Base-by-base conservation (phyloP, 1,140 invertebrate species). In the Heliconius hermathena region DNA sequence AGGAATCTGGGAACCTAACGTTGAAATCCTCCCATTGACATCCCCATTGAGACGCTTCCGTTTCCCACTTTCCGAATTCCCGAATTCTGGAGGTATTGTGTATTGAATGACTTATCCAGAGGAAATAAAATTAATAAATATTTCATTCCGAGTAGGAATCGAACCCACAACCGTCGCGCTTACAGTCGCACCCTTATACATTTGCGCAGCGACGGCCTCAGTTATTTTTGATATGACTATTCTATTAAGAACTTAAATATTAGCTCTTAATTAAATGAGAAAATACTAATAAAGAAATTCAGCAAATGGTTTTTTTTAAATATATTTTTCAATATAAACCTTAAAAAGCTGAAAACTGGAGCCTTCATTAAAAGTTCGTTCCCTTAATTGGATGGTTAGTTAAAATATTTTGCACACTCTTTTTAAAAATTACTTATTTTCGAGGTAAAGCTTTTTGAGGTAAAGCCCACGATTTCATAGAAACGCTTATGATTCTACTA, bases 301-400 rank as follows among this genome's bases (percentile, higher is more conserved):
- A n/a, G n/a, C 8, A 26, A 66, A 66, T 22, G 11, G 8, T 8
- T 57, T 22, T n/a, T 22, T 22, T 26, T 66, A 3, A n/a, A 3
- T 29, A 9, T 13, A 29, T 26, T 66, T 66, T 66, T 66, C 60
- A 66, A 66, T 29, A 29, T 66, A 26, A 29, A 22, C 22, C 11
- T 11, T 29, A 29, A 66, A 66, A 66, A 26, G 3, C 26, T 13
- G 11, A 66, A 66, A 66, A 66, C 9, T 66, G 11, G 11, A 66
- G 60, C 60, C 11, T 26, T 66, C 60, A 66, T 66, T 66, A 66
- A 66, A 66, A 66, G 60, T 66, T 66, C 22, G 3, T 22, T 66
- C 60, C 60, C 60, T 13, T 66, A 66, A 66, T 66, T 66, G 60
- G 60, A 66, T 66, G 60, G 60, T 66, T 66, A 66, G 11, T 26